Evolutionary conservation across 2,888 invertebrate species (phyloP), one percentile per base, ranked within the genome.

Genomic region (Mythimna lalbum): DNA sequence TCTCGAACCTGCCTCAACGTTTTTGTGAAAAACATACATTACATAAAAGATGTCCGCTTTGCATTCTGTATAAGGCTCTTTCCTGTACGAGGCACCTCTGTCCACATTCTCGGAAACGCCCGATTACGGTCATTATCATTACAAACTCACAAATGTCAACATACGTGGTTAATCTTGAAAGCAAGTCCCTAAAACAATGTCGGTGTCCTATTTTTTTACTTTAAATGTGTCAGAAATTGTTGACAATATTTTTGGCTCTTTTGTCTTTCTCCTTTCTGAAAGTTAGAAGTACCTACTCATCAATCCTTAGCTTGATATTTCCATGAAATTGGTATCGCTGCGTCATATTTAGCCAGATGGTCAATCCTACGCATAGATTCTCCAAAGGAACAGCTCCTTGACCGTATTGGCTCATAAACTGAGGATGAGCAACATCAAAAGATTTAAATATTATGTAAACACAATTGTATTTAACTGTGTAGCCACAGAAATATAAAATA

Each of bases 91-190:
- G 78, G 62, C 71, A 69, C 76, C 75, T 81, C 76, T 60, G 65
- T 75, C 78, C 74, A 63, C 71, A 78, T 88, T 85, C 84, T 87
- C 76, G 79, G 86, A 85, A 84, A 73, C 80, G 73, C 64, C 66
- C 67, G 78, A 87, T 88, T 86, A 78, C 81, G 53, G 81, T 83
- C 76, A 84, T 83, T 86, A 84, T 80, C 69, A 77, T 78, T 81
- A 78, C 66, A 78, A 71, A 77, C 78, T 70, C 76, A 78, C 81
- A 81, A 85, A 86, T 85, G 79, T 85, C 84, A 79, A 82, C 82
- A 83, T 69, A 81, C 65, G 80, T 75, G 64, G 78, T 84, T 84
- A 78, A 65, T 72, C 79, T 84, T 80, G 76, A 80, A 79, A 63
- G 70, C 77, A 76, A 80, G 76, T 66, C 59, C 70, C 73, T 70